Base-by-base conservation (phyloP, 2,888 invertebrate species). In the Drosophila mayaguana region DNA sequence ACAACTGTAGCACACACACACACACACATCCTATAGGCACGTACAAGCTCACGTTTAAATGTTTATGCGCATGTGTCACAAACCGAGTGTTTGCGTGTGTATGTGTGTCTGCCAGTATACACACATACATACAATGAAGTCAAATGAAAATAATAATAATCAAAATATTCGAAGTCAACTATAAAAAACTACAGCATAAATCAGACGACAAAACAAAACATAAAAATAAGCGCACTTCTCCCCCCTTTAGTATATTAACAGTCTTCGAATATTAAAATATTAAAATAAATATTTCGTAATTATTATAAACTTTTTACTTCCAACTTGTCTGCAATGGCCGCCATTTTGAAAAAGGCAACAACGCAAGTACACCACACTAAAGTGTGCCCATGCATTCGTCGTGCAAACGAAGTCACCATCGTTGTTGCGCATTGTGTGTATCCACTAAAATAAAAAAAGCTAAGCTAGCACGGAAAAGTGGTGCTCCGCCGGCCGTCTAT, bases 381-480 rank as follows among this genome's bases (percentile, higher is more conserved):
- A 83, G 69, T 64, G 75, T 75, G 60, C 79, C 75, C 69, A 75
- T 81, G 81, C 81, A 81, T 74, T 68, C 72, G 74, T 72, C 70
- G 83, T 72, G 85, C 74, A 72, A 76, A 82, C 81, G 83, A 86
- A 82, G 78, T 83, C 81, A 86, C 86, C 83, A 71, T 63, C 60
- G 76, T 72, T 72, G 71, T 63, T 69, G 81, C 76, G 73, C 38
- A 63, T 72, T 74, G 74, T 83, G 63, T 72, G 78, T 72, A 72
- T 75, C 66, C 78, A 78, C 65, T 55, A 72, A 78, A 64, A 68
- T 62, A 36, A 53, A 55, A 55, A 59, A 63, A 67, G 61, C 59
- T 63, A 72, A 71, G 51, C 67, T 50, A 64, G 59, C 66, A 60
- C 66, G 54, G 75, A 79, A 84, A 84, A 87, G 36, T 68, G 66